Evolutionary conservation across 2,797 vertebrate genomes (phyloP).

Genomic region (Loris lydekkerianus): DNA sequence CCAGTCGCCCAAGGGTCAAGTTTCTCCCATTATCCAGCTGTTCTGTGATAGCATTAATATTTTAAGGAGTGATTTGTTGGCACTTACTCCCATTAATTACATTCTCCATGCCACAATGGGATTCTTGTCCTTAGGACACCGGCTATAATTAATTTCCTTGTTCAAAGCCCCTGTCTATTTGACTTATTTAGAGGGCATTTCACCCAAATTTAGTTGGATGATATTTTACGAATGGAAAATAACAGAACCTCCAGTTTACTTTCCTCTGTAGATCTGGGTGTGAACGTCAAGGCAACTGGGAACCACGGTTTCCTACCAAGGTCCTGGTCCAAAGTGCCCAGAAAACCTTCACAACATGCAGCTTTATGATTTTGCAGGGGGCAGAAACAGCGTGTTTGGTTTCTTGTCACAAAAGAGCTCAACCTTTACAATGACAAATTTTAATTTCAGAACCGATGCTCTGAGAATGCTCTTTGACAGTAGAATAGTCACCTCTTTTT

Average conservation of each 20-base stretch:
- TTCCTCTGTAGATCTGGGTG: neutral
- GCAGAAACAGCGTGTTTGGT: neutral
- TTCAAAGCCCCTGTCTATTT: conserved; percentile 73
- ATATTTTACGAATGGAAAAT: conserved; percentile 69
- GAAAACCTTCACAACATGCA: neutral
- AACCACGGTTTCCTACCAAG: neutral
- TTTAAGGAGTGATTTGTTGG: conserved; percentile 84
- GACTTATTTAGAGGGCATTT: conserved; percentile 70
- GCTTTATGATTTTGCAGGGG: neutral
- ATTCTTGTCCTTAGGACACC: conserved; percentile 73
- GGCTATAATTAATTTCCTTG: conserved; percentile 73
- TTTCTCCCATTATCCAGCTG: conserved; percentile 82
- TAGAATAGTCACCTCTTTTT: neutral
- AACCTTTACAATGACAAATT: neutral
- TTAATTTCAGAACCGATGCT: conserved; percentile 6
- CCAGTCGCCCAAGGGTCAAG: conserved; percentile 70
- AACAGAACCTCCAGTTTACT: conserved; percentile 16
- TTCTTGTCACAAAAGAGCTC: neutral
- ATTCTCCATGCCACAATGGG: conserved; percentile 65
- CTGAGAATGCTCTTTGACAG: conserved; percentile 19
- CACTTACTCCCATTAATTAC: conserved; percentile 74
- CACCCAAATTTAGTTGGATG: conserved; percentile 39
- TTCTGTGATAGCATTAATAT: conserved; percentile 85
- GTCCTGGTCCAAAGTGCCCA: neutral
- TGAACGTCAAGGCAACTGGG: neutral